Evolutionary conservation across 2,113 vertebrate genomes (phyloP).

Genomic region (Astatoreochromis straeleni): DNA sequence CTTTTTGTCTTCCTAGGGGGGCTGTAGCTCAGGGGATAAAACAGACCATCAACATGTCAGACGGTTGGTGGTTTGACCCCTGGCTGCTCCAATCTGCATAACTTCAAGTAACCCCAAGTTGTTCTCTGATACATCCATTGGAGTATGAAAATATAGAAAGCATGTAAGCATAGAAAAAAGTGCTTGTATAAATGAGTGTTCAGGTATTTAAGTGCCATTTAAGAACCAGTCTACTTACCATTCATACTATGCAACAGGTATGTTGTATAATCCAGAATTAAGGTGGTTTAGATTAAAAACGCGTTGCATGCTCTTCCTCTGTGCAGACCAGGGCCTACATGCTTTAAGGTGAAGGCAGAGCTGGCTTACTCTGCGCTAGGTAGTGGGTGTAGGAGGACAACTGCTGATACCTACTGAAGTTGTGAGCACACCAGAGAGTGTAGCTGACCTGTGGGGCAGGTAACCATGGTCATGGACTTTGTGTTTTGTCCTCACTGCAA

Average conservation of each 20-base stretch:
- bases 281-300: not conserved
- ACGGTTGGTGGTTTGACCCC: not conserved
- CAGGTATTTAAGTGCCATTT: not conserved
- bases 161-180: not conserved
- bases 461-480: not conserved
- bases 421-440: not conserved
- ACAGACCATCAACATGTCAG: not conserved
- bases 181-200: not conserved
- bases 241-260: not conserved
- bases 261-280: not conserved
- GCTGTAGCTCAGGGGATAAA: not conserved
- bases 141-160: not conserved
- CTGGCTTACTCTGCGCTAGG: not conserved
- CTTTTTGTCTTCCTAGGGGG: not conserved
- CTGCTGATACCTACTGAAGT: not conserved
- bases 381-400: not conserved
- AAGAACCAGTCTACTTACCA: not conserved
- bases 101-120: not conserved
- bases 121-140: accelerated
- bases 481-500: not conserved
- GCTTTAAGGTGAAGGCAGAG: not conserved
- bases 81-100: not conserved
- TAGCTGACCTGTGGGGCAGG: not conserved
- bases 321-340: not conserved
- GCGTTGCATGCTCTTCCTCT: not conserved